Base-by-base conservation (phyloP, 2,797 vertebrate genomes). In the Sebastes steindachneri region DNA sequence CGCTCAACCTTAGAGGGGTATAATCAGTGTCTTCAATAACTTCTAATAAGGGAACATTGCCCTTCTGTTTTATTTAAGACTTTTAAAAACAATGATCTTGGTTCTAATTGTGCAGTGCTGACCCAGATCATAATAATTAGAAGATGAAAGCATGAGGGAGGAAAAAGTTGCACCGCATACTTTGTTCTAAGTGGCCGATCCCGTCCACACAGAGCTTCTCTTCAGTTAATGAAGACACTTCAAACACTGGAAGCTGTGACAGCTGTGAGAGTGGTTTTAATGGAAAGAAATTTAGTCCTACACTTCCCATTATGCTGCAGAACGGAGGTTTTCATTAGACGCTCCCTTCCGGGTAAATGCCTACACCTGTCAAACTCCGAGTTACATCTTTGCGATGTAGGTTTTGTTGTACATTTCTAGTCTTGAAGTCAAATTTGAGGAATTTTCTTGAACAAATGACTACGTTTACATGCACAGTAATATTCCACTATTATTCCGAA, bases 191-290 rank as follows among this genome's bases (percentile, higher is more conserved):
- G 48, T 33, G 21, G 14, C 25, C 25, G 10, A 37, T n/a, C 12
- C 10, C 2, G 11, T 26, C 66, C 2, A 5, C 29, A 48, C 41
- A 62, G 26, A 26, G 33, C 51, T 68, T 68, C 33, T 48, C 3
- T 57, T 65, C 75, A 66, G 17, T 60, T 65, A 78, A 76, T 74
- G 35, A 84, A 11, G 41, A 66, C 35, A 55, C 73, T 63, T 79
- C 77, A 80, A 23, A 48, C 60, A 26, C 19, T 28, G 37, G 60
- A 66, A 29, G 73, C 58, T 67, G 55, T 60, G n/a, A 73, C 59
- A 68, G 15, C 75, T 23, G 63, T 15, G 6, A 33, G 69, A 66
- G 77, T 29, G 53, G 26, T n/a, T 78, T 80, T 68, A 85, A 83
- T 79, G 65, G 71, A 77, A 35, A 35, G 25, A 53, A 29, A 15